These are phyloP conservation scores for Alcis repandata DNA, from an alignment of 2,888 invertebrate species.

Conservation along the genomic window DNA sequence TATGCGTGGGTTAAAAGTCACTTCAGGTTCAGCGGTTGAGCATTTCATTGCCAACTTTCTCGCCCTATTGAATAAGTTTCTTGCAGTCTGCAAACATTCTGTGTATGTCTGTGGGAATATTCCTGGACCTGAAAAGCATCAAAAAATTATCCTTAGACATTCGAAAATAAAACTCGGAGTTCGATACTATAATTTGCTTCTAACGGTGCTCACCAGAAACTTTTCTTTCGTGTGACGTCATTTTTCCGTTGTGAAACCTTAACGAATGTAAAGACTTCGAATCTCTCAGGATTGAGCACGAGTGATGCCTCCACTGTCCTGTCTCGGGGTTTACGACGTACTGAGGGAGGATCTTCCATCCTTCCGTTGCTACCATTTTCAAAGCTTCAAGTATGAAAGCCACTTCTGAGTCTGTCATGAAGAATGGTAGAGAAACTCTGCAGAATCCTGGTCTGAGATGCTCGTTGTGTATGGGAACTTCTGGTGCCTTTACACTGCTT, in stretches of 20 bases:
- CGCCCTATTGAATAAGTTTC: conserved; percentile 92
- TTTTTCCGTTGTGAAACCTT: conserved; percentile 91
- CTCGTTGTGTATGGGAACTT: conserved; percentile 86
- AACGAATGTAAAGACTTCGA: conserved; percentile 93
- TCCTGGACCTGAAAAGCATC: conserved; percentile 85
- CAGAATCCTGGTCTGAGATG: conserved; percentile 95
- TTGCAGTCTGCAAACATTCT: conserved; percentile 92
- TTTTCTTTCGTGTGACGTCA: conserved; percentile 90
- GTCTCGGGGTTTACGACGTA: conserved; percentile 95
- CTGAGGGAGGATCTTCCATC: conserved; percentile 95
- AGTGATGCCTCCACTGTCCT: conserved; percentile 95
- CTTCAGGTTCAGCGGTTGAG: conserved; percentile 91
- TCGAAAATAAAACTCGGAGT: not conserved
- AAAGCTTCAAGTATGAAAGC: conserved; percentile 94
- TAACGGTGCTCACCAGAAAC: conserved; percentile 82
- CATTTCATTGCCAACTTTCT: conserved; percentile 92
- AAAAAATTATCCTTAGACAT: conserved; percentile 25
- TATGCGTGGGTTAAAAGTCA: conserved; percentile 89
- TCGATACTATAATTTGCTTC: not conserved
- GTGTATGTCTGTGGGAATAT: conserved; percentile 91
- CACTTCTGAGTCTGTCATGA: conserved; percentile 92
- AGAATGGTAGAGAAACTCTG: conserved; percentile 94
- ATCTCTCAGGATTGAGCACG: conserved; percentile 92
- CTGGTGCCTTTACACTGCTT: conserved; percentile 76
- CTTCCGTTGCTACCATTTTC: conserved; percentile 95